A percentile compares a stretch with the other conserved stretches of the same genome.
Conservation (phyloP, 2,888 invertebrate species). For the Cremastinae sp. region DNA sequence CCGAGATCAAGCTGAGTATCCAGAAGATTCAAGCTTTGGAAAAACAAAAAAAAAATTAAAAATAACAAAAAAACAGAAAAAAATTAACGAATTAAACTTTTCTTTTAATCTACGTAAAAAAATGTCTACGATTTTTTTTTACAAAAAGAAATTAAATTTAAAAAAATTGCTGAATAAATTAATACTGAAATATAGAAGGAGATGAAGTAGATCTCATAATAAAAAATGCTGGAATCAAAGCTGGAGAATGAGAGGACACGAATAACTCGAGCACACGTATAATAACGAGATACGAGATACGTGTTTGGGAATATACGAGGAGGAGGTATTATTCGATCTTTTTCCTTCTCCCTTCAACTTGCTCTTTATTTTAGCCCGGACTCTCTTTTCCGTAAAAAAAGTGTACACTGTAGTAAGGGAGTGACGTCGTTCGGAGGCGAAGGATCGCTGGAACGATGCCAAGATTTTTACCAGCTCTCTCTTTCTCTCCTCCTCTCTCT, state of each 20-base stretch:
- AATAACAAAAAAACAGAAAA: not conserved
- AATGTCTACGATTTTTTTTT: not conserved
- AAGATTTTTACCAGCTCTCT: constrained; percentile 4
- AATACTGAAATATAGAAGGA: not conserved
- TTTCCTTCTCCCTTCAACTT: constrained; percentile 7
- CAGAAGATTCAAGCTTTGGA: not conserved
- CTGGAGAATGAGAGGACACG: not conserved
- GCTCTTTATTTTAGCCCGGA: not conserved
- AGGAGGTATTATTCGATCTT: constrained; percentile 21
- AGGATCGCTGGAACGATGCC: constrained; percentile 48
- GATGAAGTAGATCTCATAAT: not conserved
- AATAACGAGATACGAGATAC: constrained; percentile 45
- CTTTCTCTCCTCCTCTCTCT: not conserved
- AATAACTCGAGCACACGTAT: constrained; percentile 23
- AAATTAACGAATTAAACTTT: too few species aligned
- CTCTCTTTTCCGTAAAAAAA: constrained; percentile 7
- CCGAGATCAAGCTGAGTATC: not conserved
- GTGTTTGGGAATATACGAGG: constrained; percentile 45
- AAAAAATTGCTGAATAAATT: not conserved
- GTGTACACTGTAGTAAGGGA: constrained; percentile 26
- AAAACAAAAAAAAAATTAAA: not conserved
- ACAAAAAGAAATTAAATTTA: not conserved
- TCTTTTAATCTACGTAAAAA: not conserved
- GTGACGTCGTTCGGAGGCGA: constrained; percentile 14
- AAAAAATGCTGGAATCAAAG: constrained; percentile 25